Base-by-base conservation (phyloP, 1,140 invertebrate species). In the Leptinotarsa undecemlineata region DNA sequence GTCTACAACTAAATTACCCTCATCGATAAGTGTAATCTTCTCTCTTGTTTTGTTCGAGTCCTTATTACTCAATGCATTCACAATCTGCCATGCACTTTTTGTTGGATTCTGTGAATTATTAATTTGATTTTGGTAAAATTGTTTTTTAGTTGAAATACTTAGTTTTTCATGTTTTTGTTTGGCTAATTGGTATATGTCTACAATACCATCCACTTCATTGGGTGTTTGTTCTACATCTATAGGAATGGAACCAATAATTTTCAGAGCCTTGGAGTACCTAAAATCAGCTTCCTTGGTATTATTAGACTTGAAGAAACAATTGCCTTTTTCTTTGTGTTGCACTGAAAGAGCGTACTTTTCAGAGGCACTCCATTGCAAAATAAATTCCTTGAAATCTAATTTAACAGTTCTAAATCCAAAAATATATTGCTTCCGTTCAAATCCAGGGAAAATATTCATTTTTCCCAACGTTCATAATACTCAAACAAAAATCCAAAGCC, bases 171-270 rank as follows among this genome's bases (percentile, higher is more conserved):
- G n/a, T n/a, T n/a, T n/a, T n/a, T n/a, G n/a, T n/a, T n/a, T n/a
- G n/a, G n/a, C n/a, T n/a, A n/a, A n/a, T n/a, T n/a, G n/a, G n/a
- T n/a, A n/a, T n/a, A n/a, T n/a, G n/a, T n/a, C n/a, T n/a, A n/a
- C n/a, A 64, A 87, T 82, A 11, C 85, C 85, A 21, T 87, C 84
- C 51, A 88, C 81, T 60, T 88, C 84, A 57, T 83, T 81, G 60
- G 82, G 82, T 3, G 11, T 33, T 19, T 77, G 69, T 63, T 88
- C 82, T 15, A 87, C 86, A 68, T 87, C 80, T 19, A 90, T 83
- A 1, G 90, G 89, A 60, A 91, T 89, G n/a, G 91, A 90, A 61
- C 90, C 87, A 8, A 93, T 70, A 80, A 92, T 86, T 83, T 92
- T 92, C 14, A 92, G 85, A 20, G 89, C 89, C 83, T 89, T 90